phyloP scores from a whole-genome alignment of 2,888 invertebrate genomes.

The Uloborus plumipes region DNA sequence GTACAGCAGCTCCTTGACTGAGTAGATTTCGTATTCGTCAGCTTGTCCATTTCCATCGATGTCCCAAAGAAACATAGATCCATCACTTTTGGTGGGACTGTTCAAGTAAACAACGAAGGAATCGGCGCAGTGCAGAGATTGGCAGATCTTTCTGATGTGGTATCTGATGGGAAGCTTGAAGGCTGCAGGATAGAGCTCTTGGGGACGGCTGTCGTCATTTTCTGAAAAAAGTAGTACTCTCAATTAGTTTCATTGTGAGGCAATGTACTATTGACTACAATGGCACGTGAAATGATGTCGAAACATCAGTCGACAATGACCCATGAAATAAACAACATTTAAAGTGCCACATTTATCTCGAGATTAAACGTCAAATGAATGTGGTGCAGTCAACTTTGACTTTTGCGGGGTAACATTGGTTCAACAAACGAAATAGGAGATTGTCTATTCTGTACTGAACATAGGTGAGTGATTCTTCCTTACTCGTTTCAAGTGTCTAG shows the following conservation, averaged over 20 bases:
- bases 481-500: too few relatives aligned
- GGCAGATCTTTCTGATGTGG: constrained; percentile 73
- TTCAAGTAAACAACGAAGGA: constrained; percentile 74
- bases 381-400: too few relatives aligned
- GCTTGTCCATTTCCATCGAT: constrained; percentile 73
- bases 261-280: too few relatives aligned
- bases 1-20: constrained; percentile 72
- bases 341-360: too few relatives aligned
- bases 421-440: too few relatives aligned
- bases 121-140: constrained; percentile 73
- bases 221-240: constrained; percentile 40
- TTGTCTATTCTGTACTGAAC: too few relatives aligned
- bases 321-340: too few relatives aligned
- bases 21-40: constrained; percentile 73
- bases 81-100: constrained; percentile 73
- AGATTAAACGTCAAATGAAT: too few relatives aligned
- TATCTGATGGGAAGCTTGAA: constrained; percentile 74
- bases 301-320: neutral
- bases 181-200: constrained; percentile 70
- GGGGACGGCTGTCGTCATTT: neutral
- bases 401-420: too few relatives aligned
- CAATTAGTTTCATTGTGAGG: too few relatives aligned
- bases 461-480: too few relatives aligned
- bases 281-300: neutral
- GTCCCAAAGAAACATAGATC: constrained; percentile 74